These are phyloP conservation scores for Agelas oroides DNA, from an alignment of 37 sponge, comb jelly and placozoan species.

Conservation along the genomic window DNA sequence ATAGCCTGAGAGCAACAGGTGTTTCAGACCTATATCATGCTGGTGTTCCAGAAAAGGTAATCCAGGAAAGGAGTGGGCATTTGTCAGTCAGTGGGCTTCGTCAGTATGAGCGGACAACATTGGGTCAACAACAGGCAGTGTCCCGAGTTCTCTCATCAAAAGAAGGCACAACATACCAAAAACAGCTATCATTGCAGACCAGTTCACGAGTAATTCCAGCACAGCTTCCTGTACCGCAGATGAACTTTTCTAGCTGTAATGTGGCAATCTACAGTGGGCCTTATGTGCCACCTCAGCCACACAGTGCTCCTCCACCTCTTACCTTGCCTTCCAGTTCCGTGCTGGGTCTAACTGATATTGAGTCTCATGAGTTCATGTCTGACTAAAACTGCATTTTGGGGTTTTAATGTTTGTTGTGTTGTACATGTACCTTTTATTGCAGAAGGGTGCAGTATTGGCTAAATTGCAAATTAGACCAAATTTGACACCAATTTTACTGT, in stretches of 20 bases:
- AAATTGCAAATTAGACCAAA: no score
- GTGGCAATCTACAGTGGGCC: not conserved
- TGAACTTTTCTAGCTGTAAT: slow-evolving; percentile 2
- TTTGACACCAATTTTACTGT: no score
- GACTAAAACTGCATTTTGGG: no score
- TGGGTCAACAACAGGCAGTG: slow-evolving; percentile 18
- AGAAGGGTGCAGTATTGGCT: no score
- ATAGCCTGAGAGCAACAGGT: slow-evolving; percentile 46
- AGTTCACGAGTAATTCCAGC: not conserved
- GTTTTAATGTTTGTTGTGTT: no score
- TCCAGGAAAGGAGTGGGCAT: slow-evolving; percentile 51
- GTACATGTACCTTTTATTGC: no score
- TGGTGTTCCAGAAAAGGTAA: slow-evolving; percentile 44
- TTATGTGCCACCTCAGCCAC: no score
- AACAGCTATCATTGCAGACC: not conserved
- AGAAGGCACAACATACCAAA: not conserved
- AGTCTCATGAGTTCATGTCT: no score
- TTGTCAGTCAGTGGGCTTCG: slow-evolving; percentile 19
- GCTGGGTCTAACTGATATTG: no score
- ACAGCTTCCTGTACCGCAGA: not conserved
- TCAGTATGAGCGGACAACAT: slow-evolving; percentile 26
- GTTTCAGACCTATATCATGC: slow-evolving; percentile 23
- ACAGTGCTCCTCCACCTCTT: no score
- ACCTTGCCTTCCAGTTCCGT: no score
- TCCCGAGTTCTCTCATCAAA: slow-evolving; percentile 12